phyloP scores from a whole-genome alignment of 2,888 invertebrate genomes.

The Cartodere bifasciata region DNA sequence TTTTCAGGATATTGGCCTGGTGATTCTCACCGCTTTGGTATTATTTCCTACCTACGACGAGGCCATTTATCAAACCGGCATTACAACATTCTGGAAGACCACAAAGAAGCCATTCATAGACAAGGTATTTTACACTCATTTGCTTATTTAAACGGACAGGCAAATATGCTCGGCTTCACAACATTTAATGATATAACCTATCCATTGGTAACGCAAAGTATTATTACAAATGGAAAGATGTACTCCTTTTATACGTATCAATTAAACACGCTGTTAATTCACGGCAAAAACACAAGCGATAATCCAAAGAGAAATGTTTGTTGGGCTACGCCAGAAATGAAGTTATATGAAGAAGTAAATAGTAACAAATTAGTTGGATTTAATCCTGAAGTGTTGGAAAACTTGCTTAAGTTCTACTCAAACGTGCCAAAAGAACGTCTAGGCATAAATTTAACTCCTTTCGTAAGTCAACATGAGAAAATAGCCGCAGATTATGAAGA shows the following conservation, averaged over 20 bases:
- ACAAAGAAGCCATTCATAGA: slow-evolving; percentile 51
- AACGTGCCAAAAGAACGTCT: slow-evolving; percentile 52
- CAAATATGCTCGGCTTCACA: slow-evolving; percentile 78
- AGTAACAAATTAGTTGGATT: slow-evolving; percentile 62
- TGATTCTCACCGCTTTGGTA: slow-evolving; percentile 61
- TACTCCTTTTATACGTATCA: slow-evolving; percentile 88
- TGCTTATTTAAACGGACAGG: slow-evolving; percentile 66
- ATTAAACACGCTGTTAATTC: slow-evolving; percentile 68
- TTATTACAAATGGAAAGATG: slow-evolving; percentile 75
- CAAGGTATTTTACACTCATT: slow-evolving; percentile 71
- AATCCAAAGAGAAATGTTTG: slow-evolving; percentile 69
- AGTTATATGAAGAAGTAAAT: slow-evolving; percentile 62
- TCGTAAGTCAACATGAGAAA: slow-evolving; percentile 47
- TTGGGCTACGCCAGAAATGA: slow-evolving; percentile 59
- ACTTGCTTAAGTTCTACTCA: slow-evolving; percentile 60
- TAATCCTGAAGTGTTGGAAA: slow-evolving; percentile 65
- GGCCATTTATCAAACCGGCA: slow-evolving; percentile 40
- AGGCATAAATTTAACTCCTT: slow-evolving; percentile 57
- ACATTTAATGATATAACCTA: slow-evolving; percentile 83
- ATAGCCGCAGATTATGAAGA: slow-evolving; percentile 55
- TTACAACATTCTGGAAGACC: slow-evolving; percentile 40
- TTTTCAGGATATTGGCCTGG: slow-evolving; percentile 73
- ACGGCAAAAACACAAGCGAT: slow-evolving; percentile 45
- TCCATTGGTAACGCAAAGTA: slow-evolving; percentile 77
- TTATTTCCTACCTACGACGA: slow-evolving; percentile 59